Evolutionary conservation across 2,888 invertebrate species (phyloP).

Genomic region (Autographa gamma): DNA sequence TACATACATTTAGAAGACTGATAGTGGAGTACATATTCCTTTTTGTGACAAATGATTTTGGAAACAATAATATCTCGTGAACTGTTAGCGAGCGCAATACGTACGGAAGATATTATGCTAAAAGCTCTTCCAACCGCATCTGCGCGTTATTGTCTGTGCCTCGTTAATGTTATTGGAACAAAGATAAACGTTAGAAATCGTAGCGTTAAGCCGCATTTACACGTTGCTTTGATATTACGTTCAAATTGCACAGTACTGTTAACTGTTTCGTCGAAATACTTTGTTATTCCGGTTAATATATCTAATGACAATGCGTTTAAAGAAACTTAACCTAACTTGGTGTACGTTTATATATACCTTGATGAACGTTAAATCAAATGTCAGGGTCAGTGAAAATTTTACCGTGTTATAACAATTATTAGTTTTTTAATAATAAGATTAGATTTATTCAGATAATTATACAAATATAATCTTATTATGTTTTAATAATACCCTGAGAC

Average conservation of each 20-base stretch:
- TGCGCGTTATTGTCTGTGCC: constrained; percentile 37
- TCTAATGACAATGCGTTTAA: background rate
- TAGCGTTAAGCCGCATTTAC: constrained; percentile 19
- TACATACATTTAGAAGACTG: constrained; percentile 9
- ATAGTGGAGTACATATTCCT: background rate
- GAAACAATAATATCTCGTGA: constrained; percentile 25
- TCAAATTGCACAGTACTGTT: background rate
- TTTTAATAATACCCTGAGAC: too few species aligned
- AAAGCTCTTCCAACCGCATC: constrained; percentile 40
- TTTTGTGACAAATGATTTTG: background rate
- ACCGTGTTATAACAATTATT: too few species aligned
- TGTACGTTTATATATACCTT: too few species aligned
- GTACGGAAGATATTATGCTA: constrained; percentile 34
- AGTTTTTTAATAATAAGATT: too few species aligned
- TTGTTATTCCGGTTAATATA: background rate
- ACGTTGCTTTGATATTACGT: constrained; percentile 1
- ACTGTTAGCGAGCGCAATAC: constrained; percentile 23
- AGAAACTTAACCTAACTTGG: background rate
- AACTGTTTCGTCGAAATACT: background rate
- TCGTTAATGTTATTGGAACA: constrained; percentile 51
- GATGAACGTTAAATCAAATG: too few species aligned
- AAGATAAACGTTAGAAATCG: constrained; percentile 49
- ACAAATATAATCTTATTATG: too few species aligned
- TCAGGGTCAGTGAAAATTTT: too few species aligned
- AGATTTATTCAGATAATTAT: too few species aligned